A percentile compares a stretch with the other conserved stretches of the same genome.
These are phyloP conservation scores for Tragulus kanchil DNA, from an alignment of 2,113 vertebrate genomes.

Conservation along the genomic window DNA sequence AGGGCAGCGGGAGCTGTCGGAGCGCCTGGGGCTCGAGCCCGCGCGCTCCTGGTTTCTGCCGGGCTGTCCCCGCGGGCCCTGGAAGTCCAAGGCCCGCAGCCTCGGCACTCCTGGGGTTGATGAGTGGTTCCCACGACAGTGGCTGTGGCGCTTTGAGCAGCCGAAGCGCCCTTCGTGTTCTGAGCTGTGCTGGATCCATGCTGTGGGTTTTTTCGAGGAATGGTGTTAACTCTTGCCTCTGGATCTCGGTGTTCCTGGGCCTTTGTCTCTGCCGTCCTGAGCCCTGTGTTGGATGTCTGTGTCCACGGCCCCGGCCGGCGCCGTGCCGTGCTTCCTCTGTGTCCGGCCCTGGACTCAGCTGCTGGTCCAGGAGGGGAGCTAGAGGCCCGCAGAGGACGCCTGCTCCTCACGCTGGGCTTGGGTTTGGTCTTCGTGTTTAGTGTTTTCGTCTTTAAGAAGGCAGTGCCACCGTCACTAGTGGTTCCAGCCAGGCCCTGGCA, in stretches of 20 bases:
- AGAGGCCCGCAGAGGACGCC: too few species aligned
- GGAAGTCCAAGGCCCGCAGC: background rate
- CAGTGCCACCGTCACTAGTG: fast-evolving
- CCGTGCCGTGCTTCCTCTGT: background rate
- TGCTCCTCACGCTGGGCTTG: background rate
- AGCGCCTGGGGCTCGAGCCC: background rate
- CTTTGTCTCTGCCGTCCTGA: too few species aligned
- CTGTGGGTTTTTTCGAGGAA: background rate
- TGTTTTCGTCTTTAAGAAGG: fast-evolving
- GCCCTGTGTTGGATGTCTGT: background rate
- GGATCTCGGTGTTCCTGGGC: too few species aligned
- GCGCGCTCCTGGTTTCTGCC: background rate
- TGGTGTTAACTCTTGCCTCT: too few species aligned
- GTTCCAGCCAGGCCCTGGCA: background rate
- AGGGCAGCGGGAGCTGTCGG: background rate
- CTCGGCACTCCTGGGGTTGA: background rate
- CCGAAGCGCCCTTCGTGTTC: background rate
- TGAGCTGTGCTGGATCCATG: background rate
- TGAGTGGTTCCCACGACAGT: background rate
- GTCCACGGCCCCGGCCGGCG: background rate
- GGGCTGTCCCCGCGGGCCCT: too few species aligned
- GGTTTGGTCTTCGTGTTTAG: background rate
- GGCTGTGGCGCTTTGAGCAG: background rate
- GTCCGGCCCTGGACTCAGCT: too few species aligned
- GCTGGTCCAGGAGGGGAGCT: background rate